These are phyloP conservation scores for Conops quadrifasciatus DNA, from an alignment of 2,888 invertebrate species.

Conservation along the genomic window DNA sequence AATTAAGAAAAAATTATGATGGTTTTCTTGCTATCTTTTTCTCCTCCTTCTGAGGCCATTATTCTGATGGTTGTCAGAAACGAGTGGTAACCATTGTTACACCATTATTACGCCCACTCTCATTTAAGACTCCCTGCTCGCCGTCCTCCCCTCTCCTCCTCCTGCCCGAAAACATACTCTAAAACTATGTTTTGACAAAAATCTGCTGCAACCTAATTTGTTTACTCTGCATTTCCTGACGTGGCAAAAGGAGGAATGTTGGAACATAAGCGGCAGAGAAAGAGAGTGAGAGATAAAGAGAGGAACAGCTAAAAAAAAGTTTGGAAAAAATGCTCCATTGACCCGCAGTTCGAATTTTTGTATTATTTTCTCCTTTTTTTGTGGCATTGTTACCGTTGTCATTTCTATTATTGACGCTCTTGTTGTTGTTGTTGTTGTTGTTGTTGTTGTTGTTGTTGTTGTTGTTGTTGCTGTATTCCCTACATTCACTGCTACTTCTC, in stretches of 20 bases:
- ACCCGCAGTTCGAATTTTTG: slow-evolving; percentile 17
- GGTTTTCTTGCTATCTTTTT: too few species aligned
- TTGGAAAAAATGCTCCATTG: slow-evolving; percentile 10
- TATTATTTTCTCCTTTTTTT: neutral
- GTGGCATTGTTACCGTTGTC: neutral
- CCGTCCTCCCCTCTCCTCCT: too few species aligned
- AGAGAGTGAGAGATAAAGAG: neutral
- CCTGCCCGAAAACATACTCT: too few species aligned
- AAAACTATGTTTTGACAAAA: too few species aligned
- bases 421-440: neutral
- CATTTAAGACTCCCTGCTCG: too few species aligned
- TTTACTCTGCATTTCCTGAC: neutral
- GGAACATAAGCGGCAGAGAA: neutral
- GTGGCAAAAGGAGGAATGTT: neutral
- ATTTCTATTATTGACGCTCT: neutral
- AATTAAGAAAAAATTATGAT: too few species aligned
- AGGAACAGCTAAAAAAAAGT: slow-evolving; percentile 13
- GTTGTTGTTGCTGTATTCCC: neutral
- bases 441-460: too few species aligned
- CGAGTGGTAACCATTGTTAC: too few species aligned
- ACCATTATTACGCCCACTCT: too few species aligned
- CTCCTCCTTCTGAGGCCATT: too few species aligned
- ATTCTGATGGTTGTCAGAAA: too few species aligned
- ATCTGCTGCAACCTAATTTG: too few species aligned
- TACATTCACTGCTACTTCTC: neutral